Percentiles rank a stretch among this genome's conserved stretches.
phyloP scores from a whole-genome alignment of 92 coral and sea anemone genomes.

The Paramuricea clavata region DNA sequence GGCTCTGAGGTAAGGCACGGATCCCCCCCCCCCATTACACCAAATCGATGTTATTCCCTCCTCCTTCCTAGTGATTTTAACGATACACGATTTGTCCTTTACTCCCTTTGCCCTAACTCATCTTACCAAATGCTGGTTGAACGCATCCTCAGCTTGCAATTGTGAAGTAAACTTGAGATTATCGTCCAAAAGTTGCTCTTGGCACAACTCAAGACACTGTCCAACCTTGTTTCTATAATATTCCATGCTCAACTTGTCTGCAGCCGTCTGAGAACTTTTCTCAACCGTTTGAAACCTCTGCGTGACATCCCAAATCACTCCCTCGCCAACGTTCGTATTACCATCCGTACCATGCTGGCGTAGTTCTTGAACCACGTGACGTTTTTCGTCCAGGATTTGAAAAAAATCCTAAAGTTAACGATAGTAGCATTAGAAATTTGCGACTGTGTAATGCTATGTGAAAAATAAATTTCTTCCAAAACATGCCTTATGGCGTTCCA shows the following conservation, averaged over 20 bases:
- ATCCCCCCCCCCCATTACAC: too few relatives aligned
- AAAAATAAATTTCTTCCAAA: too few relatives aligned
- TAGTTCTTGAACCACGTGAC: slow-evolving; percentile 64
- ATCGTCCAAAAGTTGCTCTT: slow-evolving; percentile 75
- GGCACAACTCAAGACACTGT: slow-evolving; percentile 70
- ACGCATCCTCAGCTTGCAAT: slow-evolving; percentile 81
- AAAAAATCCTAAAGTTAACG: slow-evolving; percentile 77
- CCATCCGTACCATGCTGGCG: slow-evolving; percentile 76
- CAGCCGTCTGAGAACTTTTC: slow-evolving; percentile 71
- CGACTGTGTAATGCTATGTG: too few relatives aligned
- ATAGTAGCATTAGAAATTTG: too few relatives aligned
- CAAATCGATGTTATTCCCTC: too few relatives aligned
- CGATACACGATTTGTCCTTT: too few relatives aligned
- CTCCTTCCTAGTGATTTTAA: too few relatives aligned
- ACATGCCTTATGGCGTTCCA: slow-evolving; percentile 87
- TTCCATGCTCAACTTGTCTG: slow-evolving; percentile 76
- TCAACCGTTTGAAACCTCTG: slow-evolving; percentile 78
- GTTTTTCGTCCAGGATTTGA: slow-evolving; percentile 75
- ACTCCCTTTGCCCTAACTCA: too few relatives aligned
- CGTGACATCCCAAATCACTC: slow-evolving; percentile 76
- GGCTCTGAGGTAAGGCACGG: too few relatives aligned
- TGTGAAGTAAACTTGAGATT: slow-evolving; percentile 81
- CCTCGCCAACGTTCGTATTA: slow-evolving; percentile 80
- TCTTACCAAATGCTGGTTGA: slow-evolving; percentile 82
- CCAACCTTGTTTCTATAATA: slow-evolving; percentile 69